Base-by-base conservation (phyloP, 2,888 invertebrate species). In the Heliconius charithonia region DNA sequence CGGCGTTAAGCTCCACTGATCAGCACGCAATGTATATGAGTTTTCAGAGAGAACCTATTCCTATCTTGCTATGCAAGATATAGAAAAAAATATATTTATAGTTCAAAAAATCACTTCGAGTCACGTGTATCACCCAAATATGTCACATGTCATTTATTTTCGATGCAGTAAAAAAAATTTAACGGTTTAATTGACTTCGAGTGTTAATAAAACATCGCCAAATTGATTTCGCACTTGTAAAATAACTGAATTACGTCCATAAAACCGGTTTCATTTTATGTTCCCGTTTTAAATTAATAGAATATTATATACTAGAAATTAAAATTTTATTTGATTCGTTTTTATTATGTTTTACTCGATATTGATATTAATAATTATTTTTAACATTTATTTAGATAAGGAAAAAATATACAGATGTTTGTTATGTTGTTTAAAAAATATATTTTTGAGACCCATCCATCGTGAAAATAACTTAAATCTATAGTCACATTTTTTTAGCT, bases 161-260 rank as follows among this genome's bases (percentile, higher is more conserved):
- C 29, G 29, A 29, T 29, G 70, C 10, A 29, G 22, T 10, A 4
- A 45, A 12, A 32, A 62, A 62, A 73, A 62, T 25, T 62, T 25
- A 73, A 73, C 37, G 56, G 0, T 32, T n/a, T 62, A 73, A 73
- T 25, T 63, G 73, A 41, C 25, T 27, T 62, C 10, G 19, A 73
- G 73, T 73, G 73, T 73, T 73, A 73, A 73, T 41, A 73, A 73
- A 73, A 73, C 62, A 73, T 41, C 41, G 63, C 41, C 62, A 41
- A 78, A 78, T 78, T 75, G 78, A 62, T 71, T 78, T 25, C 25
- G 63, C 78, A 69, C 75, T 78, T 65, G 51, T 63, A 51, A 70
- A 70, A 71, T 71, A 56, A 63, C 51, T 63, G 70, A 75, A 75
- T 51, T 16, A 63, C n/a, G 59, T 9, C 70, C 75, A 75, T 65